Conservation (phyloP, 30 jellyfish, hydroid and myxozoan genomes). For the Turritopsis dohrnii region DNA sequence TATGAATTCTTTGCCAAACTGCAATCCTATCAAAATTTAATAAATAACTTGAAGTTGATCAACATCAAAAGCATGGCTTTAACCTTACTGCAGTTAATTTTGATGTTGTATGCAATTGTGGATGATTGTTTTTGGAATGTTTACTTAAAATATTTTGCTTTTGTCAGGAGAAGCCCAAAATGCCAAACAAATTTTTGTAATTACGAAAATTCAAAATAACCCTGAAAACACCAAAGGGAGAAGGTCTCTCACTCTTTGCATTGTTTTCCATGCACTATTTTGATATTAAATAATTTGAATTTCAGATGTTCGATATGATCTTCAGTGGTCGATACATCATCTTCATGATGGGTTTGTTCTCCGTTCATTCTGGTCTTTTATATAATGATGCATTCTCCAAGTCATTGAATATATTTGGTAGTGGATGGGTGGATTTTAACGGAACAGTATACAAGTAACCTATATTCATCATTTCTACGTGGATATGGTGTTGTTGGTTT, state of each 20-base stretch:
- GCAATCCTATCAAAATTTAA: too few species aligned
- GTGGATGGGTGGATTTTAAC: conserved; percentile 62
- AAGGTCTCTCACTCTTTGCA: background rate
- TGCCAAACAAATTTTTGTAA: background rate
- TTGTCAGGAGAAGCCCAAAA: too few species aligned
- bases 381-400: conserved; percentile 84
- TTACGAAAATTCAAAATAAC: background rate
- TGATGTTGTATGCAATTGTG: too few species aligned
- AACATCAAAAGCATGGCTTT: too few species aligned
- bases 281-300: background rate
- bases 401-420: conserved; percentile 73
- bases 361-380: conserved; percentile 73
- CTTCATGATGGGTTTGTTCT: conserved; percentile 82
- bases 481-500: background rate
- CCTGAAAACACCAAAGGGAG: too few species aligned
- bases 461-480: background rate
- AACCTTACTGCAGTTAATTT: too few species aligned
- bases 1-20: too few species aligned
- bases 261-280: background rate
- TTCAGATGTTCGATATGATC: conserved; percentile 83
- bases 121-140: too few species aligned
- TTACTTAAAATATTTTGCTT: too few species aligned
- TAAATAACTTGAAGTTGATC: too few species aligned
- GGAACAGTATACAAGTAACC: conserved; percentile 38
- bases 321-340: conserved; percentile 87